Evolutionary conservation across 2,113 vertebrate genomes (phyloP).

Genomic region (Onychorhynchus coronatus): DNA sequence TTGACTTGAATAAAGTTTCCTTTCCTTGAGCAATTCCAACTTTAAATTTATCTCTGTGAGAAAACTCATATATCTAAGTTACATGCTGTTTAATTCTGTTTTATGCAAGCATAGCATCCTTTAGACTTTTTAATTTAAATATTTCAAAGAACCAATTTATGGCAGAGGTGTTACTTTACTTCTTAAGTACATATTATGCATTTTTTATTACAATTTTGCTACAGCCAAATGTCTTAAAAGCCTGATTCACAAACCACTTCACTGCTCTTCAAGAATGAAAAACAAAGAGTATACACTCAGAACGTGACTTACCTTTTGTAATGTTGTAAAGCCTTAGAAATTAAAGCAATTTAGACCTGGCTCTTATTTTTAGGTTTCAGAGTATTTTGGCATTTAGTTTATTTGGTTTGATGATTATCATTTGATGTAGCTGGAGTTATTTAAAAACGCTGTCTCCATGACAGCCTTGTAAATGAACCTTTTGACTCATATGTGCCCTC

Average conservation of each 20-base stretch:
- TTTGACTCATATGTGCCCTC: slow-evolving; percentile 25
- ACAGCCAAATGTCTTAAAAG: slow-evolving; percentile 65
- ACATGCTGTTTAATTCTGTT: slow-evolving; percentile 56
- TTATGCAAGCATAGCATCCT: slow-evolving; percentile 42
- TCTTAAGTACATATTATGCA: slow-evolving; percentile 69
- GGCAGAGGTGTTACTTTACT: slow-evolving; percentile 65
- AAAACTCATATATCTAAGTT: slow-evolving; percentile 43
- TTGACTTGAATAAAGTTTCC: slow-evolving; percentile 38
- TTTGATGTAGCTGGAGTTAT: slow-evolving; percentile 68
- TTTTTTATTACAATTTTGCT: slow-evolving; percentile 72
- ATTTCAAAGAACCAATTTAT: slow-evolving; percentile 71
- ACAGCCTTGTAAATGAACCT: slow-evolving; percentile 62
- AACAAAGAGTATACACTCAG: slow-evolving; percentile 60
- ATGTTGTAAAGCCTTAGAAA: slow-evolving; percentile 23
- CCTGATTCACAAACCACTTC: slow-evolving; percentile 59
- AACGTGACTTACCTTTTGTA: slow-evolving; percentile 52
- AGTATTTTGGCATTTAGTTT: slow-evolving; percentile 60
- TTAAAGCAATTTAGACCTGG: slow-evolving; percentile 58
- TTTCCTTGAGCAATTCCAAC: slow-evolving; percentile 32
- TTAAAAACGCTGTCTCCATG: slow-evolving; percentile 60
- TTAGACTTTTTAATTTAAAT: slow-evolving; percentile 72
- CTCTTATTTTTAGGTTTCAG: slow-evolving; percentile 64
- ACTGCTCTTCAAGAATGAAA: slow-evolving; percentile 66
- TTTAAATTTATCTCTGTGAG: slow-evolving; percentile 57
- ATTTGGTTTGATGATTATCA: slow-evolving; percentile 68